Base-by-base conservation (phyloP, 2,888 invertebrate genomes). In the Caenorhabditis virilis region DNA sequence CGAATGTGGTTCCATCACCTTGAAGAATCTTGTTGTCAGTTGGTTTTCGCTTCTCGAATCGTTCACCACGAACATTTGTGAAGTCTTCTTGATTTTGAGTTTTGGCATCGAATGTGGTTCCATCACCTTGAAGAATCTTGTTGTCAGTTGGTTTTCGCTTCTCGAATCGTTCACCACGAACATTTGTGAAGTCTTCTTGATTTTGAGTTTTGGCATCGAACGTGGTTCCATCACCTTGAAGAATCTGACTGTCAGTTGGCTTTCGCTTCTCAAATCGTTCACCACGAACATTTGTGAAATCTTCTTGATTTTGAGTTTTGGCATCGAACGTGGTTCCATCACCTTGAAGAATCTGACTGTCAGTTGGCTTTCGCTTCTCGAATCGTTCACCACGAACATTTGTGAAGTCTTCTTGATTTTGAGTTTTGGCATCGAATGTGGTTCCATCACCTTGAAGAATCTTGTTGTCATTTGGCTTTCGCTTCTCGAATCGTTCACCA, bases 401-500 rank as follows among this genome's bases (percentile, higher is more conserved):
- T 16, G 38, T 30, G 25, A 47, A 55, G 16, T 55, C 48, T 22
- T 55, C 55, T 22, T 55, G 55, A 22, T 55, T 55, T 25, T 55
- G 47, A 2, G 55, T 55, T 23, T 16, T 47, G 2, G 41, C 27
- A 2, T 30, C 22, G 11, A 22, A 25, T 5, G 38, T 23, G 0
- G 25, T 23, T 1, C 51, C 36, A 22, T 53, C 60, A 4, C 54
- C 42, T 42, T 56, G 49, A 15, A 72, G 39, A 1, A 77, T 26
- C 33, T 73, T 48, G 27, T 63, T 62, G 18, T 76, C 75, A 22
- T 23, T 39, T 22, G 72, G 70, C 13, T 35, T 18, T 11, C 26
- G 18, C 15, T 54, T 49, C n/a, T 66, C 67, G 38, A 58, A 68
- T 2, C 76, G 53, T 43, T 76, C 76, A 22, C 75, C 77, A 27